Conservation (phyloP, 1,140 invertebrate genomes). For the Amphibalanus amphitrite region DNA sequence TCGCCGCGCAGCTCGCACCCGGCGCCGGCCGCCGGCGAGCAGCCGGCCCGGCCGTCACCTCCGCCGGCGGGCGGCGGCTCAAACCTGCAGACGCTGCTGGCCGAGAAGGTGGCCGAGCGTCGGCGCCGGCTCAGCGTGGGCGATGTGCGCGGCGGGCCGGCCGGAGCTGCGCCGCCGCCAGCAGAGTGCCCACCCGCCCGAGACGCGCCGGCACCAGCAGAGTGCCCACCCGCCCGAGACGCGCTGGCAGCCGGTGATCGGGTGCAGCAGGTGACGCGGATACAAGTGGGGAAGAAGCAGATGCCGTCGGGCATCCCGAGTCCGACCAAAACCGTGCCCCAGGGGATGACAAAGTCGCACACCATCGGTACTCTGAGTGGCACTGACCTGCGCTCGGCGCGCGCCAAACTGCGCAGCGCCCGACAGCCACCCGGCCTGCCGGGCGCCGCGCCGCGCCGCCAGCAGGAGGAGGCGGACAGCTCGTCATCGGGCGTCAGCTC, state of each 20-base stretch:
- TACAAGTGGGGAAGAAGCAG: neutral
- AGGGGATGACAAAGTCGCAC: neutral
- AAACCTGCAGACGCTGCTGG: neutral
- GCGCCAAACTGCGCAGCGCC: slow-evolving; percentile 53
- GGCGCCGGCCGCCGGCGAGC: neutral
- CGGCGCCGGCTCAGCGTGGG: neutral
- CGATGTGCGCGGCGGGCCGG: neutral
- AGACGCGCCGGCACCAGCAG: no score
- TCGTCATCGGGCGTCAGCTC: slow-evolving; percentile 70
- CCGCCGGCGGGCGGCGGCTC: neutral
- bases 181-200: no score
- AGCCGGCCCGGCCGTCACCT: no score
- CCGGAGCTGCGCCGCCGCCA: no score
- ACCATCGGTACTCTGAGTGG: slow-evolving; percentile 40
- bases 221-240: no score
- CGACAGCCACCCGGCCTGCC: slow-evolving; percentile 40
- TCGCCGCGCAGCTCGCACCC: neutral
- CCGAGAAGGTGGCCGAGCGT: neutral
- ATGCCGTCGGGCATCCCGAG: neutral
- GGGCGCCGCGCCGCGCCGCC: neutral
- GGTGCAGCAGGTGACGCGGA: neutral
- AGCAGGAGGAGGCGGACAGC: slow-evolving; percentile 54
- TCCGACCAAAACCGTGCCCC: neutral
- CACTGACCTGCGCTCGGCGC: slow-evolving; percentile 59
- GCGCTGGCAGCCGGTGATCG: neutral